Evolutionary conservation across 1,140 invertebrate genomes (phyloP), one percentile per base, ranked within the genome.

Genomic region (Ephestia elutella): DNA sequence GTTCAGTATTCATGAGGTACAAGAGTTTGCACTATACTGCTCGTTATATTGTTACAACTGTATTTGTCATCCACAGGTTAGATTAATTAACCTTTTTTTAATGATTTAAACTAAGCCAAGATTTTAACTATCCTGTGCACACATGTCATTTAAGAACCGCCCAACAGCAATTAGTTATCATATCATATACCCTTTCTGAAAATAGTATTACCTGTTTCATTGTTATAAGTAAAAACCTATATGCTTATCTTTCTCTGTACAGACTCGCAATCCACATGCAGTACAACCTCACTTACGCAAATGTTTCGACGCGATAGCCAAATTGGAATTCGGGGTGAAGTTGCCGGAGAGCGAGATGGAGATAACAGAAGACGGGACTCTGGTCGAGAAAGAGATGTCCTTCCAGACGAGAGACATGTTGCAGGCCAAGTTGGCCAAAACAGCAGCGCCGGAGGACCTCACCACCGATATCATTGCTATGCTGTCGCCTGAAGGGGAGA

Each of bases 261-360:
- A 94, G 91, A 96, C 95, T 0, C 90, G 94, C 62, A 95, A 96
- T 83, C 95, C 96, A 0, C 93, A 95, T 64, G 95, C 95, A 0
- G 95, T 98, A 0, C 96, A 97, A 75, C 94, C 94, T 9, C 95
- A 97, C 89, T 86, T 98, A 17, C 90, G 95, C 51, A 97, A 97
- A 84, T 97, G 96, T 73, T 98, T 98, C 80, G 96, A 97, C 82
- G 95, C 93, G 0, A 95, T 96, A 38, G 90, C 92, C 13, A 92
- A 93, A 56, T 83, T 97, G 17, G 95, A 96, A 73, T 96, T 97
- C 80, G 94, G 92, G 10, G 80, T 84, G 3, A 75, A 75, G 51
- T 38, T 84, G 57, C 89, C 90, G 28, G 90, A 91, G 56, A 91
- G 90, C 38, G 88, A 89, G 76, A 84, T 85, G 73, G 86, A 86